Base-by-base conservation (phyloP, 2,113 vertebrate species). In the Esox niger region DNA sequence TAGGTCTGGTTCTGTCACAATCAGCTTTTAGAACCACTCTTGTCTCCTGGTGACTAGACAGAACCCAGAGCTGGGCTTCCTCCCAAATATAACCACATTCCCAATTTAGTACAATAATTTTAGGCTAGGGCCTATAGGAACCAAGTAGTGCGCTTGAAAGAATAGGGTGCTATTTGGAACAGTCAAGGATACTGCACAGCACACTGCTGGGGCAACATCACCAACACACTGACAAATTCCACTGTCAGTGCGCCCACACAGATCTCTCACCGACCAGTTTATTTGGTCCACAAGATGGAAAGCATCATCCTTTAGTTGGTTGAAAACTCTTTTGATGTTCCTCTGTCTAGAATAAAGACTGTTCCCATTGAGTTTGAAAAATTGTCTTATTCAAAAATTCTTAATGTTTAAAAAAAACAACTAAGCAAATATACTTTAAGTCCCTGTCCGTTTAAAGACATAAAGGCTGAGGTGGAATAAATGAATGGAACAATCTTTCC, bases 381-480 rank as follows among this genome's bases (percentile, higher is more conserved):
- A 17, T 4, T 10, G 38, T n/a, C n/a, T n/a, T n/a, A n/a, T n/a
- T n/a, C n/a, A n/a, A n/a, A n/a, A n/a, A n/a, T n/a, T n/a, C n/a
- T n/a, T n/a, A n/a, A n/a, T n/a, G n/a, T n/a, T n/a, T n/a, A n/a
- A n/a, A n/a, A n/a, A n/a, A n/a, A n/a, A n/a, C n/a, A n/a, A n/a
- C n/a, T n/a, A n/a, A n/a, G n/a, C n/a, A n/a, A n/a, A n/a, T n/a
- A n/a, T n/a, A n/a, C n/a, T n/a, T n/a, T n/a, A 67, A 38, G 29
- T 68, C 71, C 68, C 33, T 65, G 63, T 74, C 68, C 31, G 71
- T 70, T 72, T 35, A 69, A 57, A 66, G 52, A 31, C 65, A 64
- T 33, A 17, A 33, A 49, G 63, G 57, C 35, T 72, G 46, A 69
- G 78, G 61, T 29, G 57, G 74, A 81, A 84, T 76, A 66, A 77